Conservation (phyloP, 2,888 invertebrate species). For the Chrysolina oricalcia region DNA sequence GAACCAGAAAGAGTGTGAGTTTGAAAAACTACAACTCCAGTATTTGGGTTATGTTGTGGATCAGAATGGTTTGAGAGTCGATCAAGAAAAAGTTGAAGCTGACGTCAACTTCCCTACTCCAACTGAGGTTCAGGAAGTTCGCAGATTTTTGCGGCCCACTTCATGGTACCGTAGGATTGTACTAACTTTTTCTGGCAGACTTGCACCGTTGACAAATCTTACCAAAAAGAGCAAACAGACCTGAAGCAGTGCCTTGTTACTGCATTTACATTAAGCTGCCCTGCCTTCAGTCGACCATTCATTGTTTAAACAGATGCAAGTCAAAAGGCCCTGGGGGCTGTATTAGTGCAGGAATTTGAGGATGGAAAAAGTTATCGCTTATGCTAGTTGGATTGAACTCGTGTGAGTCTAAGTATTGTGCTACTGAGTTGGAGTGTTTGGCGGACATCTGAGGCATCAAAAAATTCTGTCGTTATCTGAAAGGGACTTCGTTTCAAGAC, state of each 20-base stretch:
- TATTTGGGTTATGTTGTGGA: constrained; percentile 45
- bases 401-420: too few species aligned
- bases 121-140: constrained; percentile 32
- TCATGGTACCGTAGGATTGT: constrained; percentile 40
- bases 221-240: constrained; percentile 37
- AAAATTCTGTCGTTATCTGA: too few species aligned
- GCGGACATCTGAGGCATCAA: too few species aligned
- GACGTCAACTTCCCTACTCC: constrained; percentile 25
- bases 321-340: constrained; percentile 9
- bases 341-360: too few species aligned
- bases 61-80: constrained; percentile 16
- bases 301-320: constrained; percentile 53
- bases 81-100: constrained; percentile 37
- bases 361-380: constrained; percentile 38
- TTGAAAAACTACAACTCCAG: constrained; percentile 39
- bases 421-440: too few species aligned
- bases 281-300: constrained; percentile 48
- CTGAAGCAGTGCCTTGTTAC: constrained; percentile 41
- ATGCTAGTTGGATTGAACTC: constrained; percentile 35
- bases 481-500: too few species aligned
- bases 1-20: constrained; percentile 40
- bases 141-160: constrained; percentile 29
- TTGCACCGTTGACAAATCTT: constrained; percentile 36
- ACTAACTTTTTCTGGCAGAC: constrained; percentile 15
- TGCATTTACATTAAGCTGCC: constrained; percentile 50